These are phyloP conservation scores for Cabera pusaria DNA, from an alignment of 2,888 invertebrate species.

Conservation along the genomic window DNA sequence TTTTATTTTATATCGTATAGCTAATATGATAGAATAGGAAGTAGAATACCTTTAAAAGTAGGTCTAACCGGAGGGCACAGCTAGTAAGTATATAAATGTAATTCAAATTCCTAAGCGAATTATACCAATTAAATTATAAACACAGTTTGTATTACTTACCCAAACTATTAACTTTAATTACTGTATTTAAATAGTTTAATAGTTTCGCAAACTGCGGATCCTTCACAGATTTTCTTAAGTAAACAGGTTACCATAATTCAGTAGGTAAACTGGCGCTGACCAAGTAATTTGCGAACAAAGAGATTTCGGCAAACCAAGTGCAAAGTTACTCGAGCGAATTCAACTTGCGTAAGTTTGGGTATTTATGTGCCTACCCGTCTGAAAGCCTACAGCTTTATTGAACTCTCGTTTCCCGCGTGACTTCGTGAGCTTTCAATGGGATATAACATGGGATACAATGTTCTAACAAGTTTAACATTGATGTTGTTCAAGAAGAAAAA, in stretches of 20 bases:
- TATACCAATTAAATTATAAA: too few species aligned
- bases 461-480: too few species aligned
- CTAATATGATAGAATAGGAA: too few species aligned
- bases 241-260: constrained; percentile 19
- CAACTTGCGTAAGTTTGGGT: constrained; percentile 21
- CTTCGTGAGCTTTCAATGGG: too few species aligned
- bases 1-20: too few species aligned
- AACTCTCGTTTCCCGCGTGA: not conserved
- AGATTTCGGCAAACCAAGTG: constrained; percentile 22
- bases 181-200: constrained; percentile 15
- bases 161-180: constrained; percentile 7
- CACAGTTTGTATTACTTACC: too few species aligned
- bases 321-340: constrained; percentile 23
- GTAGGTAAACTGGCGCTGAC: constrained; percentile 21
- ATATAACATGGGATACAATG: too few species aligned
- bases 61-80: too few species aligned
- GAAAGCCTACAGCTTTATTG: constrained; percentile 15
- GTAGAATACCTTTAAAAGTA: too few species aligned
- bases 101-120: too few species aligned
- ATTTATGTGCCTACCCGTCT: constrained; percentile 19
- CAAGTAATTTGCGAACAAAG: constrained; percentile 27
- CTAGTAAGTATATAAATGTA: too few species aligned
- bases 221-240: constrained; percentile 19
- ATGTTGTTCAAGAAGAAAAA: too few species aligned
- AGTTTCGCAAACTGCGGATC: constrained; percentile 14